Conservation (phyloP, 53 echinoderm and acorn worm genomes). For the Actinopyga echinites region DNA sequence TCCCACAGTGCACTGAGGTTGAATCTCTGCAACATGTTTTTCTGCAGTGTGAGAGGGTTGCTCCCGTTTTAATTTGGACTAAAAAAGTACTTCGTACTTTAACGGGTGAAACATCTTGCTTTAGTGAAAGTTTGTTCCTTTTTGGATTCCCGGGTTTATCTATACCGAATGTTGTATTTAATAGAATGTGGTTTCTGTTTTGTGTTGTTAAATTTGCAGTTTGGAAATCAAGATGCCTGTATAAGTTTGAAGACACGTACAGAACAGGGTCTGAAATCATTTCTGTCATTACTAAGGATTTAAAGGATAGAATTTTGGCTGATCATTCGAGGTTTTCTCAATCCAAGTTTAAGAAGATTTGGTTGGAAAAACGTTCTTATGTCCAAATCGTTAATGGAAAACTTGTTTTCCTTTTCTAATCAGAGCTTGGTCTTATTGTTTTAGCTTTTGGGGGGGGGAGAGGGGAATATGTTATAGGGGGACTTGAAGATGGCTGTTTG, state of each 20-base stretch:
- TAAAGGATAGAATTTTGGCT: neutral
- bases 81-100: neutral
- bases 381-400: too few species aligned
- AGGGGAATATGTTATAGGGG: too few species aligned
- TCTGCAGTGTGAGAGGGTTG: constrained; percentile 6
- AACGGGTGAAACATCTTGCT: too few species aligned
- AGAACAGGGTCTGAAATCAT: neutral
- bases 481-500: too few species aligned
- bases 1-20: neutral
- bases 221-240: constrained; percentile 10
- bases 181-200: constrained; percentile 10
- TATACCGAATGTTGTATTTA: neutral
- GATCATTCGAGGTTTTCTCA: neutral
- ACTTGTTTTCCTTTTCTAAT: too few species aligned
- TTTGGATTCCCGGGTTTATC: neutral
- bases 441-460: too few species aligned
- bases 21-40: constrained; percentile 32
- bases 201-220: neutral
- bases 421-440: too few species aligned
- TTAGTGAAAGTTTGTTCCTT: too few species aligned
- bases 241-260: neutral
- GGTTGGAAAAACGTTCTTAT: too few species aligned
- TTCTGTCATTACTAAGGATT: neutral
- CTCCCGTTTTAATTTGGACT: neutral
- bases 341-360: too few species aligned